Evolutionary conservation across 2,797 vertebrate genomes (phyloP), one percentile per base, ranked within the genome.

Genomic region (Poecilia picta): DNA sequence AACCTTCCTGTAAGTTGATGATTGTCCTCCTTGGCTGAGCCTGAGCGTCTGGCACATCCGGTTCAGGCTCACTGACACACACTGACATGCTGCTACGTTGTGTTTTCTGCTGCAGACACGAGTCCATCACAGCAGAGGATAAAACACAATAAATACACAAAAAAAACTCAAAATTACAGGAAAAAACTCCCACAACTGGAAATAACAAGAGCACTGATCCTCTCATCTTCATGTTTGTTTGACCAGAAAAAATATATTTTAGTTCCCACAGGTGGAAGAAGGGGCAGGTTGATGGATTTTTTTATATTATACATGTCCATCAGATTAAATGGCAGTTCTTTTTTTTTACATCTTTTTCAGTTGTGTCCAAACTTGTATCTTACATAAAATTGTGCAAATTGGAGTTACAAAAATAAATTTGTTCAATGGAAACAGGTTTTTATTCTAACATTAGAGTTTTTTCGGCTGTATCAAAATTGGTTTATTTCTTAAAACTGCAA

Each of bases 11-110:
- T 43, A 80, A 59, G 33, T 73, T 81, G 51, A 46, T 73, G 85
- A 88, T 84, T 78, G 79, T 20, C 66, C 47, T 82, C 78, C 79
- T 81, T 80, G 71, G 88, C 85, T 81, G 85, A 86, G 68, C 78
- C 10, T 45, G 81, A 87, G 73, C 13, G 78, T 36, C 78, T 77
- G 74, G 57, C 76, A 73, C 57, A 5, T n/a, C 77, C 77, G 74
- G 87, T 84, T 86, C 70, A 70, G 51, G 1, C 23, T 74, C 76
- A 75, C 87, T 85, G 87, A 82, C 59, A 71, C 59, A 18, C 81
- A 70, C 77, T 80, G 75, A 79, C 66, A 80, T 39, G 59, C 36
- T 11, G 41, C 73, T 72, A 7, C 2, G 74, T 77, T 11, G 28
- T 57, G 46, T 64, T 85, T 74, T 75, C 33, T 62, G n/a, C 23